Base-by-base conservation (phyloP, 2,797 vertebrate genomes). In the Pangasius larnaudii region DNA sequence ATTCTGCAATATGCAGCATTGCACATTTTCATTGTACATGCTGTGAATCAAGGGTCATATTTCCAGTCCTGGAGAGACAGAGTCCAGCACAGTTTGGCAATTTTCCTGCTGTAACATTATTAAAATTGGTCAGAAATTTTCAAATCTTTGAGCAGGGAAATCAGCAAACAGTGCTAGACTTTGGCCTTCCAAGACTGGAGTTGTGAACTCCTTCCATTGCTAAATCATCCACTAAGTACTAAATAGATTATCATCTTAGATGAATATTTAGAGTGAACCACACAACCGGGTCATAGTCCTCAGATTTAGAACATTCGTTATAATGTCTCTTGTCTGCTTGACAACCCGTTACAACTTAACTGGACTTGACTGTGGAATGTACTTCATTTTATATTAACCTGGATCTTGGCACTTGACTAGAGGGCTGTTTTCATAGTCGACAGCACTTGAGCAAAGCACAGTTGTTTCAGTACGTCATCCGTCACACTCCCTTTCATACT, bases 341-440 rank as follows among this genome's bases (percentile, higher is more conserved):
- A 19, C 69, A 27, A 53, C 13, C 22, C 1, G 16, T 53, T 27
- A 30, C 33, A 51, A 42, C n/a, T 53, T 39, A 33, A 78, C 49
- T 74, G 46, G 71, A 10, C 22, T 75, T 86, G 56, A 59, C 56
- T 84, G 24, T 53, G 75, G 63, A 85, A 83, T 87, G n/a, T 74
- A 42, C 56, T 74, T 80, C 46, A 83, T 77, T 89, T 80, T 77
- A 36, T 46, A 89, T 86, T 84, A 83, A 84, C 85, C 51, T 75
- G 36, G 49, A 77, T 83, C n/a, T 49, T 89, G 58, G 46, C 46
- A 83, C 79, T 84, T 77, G 71, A 86, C 51, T 81, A 46, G 24
- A 65, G 42, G 9, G 3, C 63, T 88, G 80, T 88, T 91, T 84
- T 79, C 5, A n/a, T 63, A 67, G 5, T 72, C 63, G 9, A 65